Conservation (phyloP, 2,888 invertebrate genomes). For the Drosophila quinaria region DNA sequence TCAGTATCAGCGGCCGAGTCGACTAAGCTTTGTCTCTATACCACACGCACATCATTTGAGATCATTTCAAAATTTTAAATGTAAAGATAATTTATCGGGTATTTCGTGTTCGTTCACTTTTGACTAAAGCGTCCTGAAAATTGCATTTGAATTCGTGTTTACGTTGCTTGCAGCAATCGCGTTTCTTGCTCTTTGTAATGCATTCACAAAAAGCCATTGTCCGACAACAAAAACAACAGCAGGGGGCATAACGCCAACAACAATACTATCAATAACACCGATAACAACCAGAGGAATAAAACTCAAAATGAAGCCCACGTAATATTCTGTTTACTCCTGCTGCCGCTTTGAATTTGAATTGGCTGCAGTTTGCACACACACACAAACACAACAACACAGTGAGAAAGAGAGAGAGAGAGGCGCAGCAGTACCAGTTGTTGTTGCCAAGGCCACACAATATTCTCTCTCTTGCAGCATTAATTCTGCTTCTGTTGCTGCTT, state of each 20-base stretch:
- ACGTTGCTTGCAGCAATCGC: slow-evolving; percentile 10
- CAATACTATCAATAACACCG: slow-evolving; percentile 7
- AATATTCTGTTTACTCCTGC: slow-evolving; percentile 21
- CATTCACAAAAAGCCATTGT: slow-evolving; percentile 18
- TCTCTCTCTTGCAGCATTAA: slow-evolving; percentile 12
- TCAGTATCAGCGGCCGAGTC: no score
- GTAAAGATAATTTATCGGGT: background rate
- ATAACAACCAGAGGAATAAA: slow-evolving; percentile 1
- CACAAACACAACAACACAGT: background rate
- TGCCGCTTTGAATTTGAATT: slow-evolving; percentile 47
- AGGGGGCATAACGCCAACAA: slow-evolving; percentile 15
- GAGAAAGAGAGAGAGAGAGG: no score
- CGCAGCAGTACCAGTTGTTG: slow-evolving; percentile 26
- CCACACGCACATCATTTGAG: no score
- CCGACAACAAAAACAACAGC: background rate
- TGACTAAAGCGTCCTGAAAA: slow-evolving; percentile 16
- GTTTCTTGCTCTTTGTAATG: slow-evolving; percentile 1
- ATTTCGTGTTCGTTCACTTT: background rate
- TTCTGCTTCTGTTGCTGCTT: slow-evolving; percentile 15
- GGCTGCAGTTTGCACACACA: slow-evolving; percentile 15
- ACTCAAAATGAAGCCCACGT: slow-evolving; percentile 7
- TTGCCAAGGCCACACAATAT: slow-evolving; percentile 62
- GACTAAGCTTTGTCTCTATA: no score
- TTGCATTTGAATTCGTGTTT: slow-evolving; percentile 41
- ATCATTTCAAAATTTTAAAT: no score